These are phyloP conservation scores for Dascyllus trimaculatus DNA, from an alignment of 2,113 vertebrate species.

Conservation along the genomic window DNA sequence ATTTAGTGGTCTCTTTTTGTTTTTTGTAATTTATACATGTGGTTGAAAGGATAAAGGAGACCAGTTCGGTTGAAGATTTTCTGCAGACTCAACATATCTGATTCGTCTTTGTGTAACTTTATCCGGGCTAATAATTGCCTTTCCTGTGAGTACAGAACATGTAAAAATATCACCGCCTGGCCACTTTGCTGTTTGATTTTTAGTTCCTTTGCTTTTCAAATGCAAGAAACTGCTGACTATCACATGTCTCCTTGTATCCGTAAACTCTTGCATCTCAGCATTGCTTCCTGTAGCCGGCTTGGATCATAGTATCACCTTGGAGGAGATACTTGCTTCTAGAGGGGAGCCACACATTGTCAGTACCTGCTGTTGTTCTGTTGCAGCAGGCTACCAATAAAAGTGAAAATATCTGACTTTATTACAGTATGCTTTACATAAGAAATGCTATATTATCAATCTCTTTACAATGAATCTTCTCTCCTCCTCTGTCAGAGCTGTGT, in stretches of 20 bases:
- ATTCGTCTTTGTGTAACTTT: slow-evolving; percentile 1
- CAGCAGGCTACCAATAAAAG: too few species aligned
- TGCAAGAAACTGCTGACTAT: slow-evolving; percentile 21
- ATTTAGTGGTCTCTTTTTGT: too few species aligned
- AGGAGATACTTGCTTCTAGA: background rate
- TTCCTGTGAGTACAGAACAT: background rate
- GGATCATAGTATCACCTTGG: slow-evolving; percentile 15
- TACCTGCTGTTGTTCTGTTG: background rate
- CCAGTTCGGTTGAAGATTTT: too few species aligned
- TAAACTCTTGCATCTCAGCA: background rate
- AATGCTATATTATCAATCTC: too few species aligned
- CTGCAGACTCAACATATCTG: background rate
- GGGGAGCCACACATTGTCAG: background rate
- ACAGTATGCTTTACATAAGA: too few species aligned
- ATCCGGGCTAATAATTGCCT: background rate
- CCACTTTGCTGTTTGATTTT: slow-evolving; percentile 7
- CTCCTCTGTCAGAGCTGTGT: slow-evolving; percentile 85
- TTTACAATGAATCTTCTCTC: too few species aligned
- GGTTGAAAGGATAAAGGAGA: too few species aligned
- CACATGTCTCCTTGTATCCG: slow-evolving; percentile 7
- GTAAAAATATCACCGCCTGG: background rate
- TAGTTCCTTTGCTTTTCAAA: background rate
- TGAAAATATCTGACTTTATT: too few species aligned
- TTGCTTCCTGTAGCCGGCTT: slow-evolving; percentile 21
- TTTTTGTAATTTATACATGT: too few species aligned